A percentile compares a stretch with the other conserved stretches of the same genome.
These are phyloP conservation scores for Lycocorax pyrrhopterus DNA, from an alignment of 2,113 vertebrate species.

Conservation along the genomic window DNA sequence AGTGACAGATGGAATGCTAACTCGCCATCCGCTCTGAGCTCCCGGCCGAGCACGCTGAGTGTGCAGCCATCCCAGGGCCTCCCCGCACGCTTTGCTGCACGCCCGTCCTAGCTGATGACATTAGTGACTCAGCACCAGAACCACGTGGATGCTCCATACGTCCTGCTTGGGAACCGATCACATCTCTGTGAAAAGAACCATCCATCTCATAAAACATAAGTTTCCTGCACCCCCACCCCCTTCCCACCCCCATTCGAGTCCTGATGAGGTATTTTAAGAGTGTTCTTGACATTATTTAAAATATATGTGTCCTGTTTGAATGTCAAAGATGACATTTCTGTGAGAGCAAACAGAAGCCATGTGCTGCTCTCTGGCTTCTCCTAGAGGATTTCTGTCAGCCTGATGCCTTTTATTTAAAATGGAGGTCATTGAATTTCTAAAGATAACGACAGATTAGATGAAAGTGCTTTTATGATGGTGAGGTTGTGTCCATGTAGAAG, in stretches of 20 bases:
- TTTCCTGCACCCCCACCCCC: background rate
- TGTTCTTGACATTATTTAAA: slow-evolving; percentile 69
- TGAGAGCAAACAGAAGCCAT: slow-evolving; percentile 56
- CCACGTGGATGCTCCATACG: slow-evolving; percentile 54
- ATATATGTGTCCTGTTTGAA: slow-evolving; percentile 65
- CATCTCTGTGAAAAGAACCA: slow-evolving; percentile 70
- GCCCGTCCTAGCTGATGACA: slow-evolving; percentile 28
- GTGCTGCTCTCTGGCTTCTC: slow-evolving; percentile 60
- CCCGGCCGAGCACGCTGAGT: background rate
- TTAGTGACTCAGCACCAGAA: slow-evolving; percentile 71
- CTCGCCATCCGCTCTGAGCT: background rate
- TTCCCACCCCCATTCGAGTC: slow-evolving; percentile 31
- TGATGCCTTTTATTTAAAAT: slow-evolving; percentile 59
- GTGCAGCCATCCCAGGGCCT: background rate
- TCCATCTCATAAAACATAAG: slow-evolving; percentile 80
- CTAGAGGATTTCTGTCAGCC: slow-evolving; percentile 58
- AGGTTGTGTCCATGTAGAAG: slow-evolving; percentile 61
- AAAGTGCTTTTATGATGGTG: slow-evolving; percentile 63
- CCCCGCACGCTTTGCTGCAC: background rate
- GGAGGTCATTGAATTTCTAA: slow-evolving; percentile 63
- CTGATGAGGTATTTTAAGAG: slow-evolving; percentile 62
- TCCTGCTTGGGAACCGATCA: slow-evolving; percentile 60
- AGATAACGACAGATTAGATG: slow-evolving; percentile 57
- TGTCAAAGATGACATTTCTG: slow-evolving; percentile 66
- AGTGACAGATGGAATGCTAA: slow-evolving; percentile 35